Conservation (phyloP, 2,797 vertebrate genomes). For the Arrhamphus sclerolepis region DNA sequence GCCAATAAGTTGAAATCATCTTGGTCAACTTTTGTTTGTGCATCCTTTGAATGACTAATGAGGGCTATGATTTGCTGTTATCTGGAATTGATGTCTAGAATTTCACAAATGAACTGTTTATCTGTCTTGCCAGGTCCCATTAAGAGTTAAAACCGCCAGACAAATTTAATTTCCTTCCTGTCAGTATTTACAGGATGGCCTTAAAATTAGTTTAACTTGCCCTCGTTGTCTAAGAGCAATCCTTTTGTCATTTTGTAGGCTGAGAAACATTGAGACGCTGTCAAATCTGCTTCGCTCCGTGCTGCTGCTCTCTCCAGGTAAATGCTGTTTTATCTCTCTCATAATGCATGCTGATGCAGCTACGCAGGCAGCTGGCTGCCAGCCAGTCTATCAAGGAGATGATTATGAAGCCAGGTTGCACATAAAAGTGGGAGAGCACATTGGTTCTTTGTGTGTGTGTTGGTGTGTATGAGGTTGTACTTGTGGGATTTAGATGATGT, state of each 20-base stretch:
- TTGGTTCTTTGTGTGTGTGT: slow-evolving; percentile 13
- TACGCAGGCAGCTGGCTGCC: slow-evolving; percentile 65
- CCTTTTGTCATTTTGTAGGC: slow-evolving; percentile 73
- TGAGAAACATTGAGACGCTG: slow-evolving; percentile 91
- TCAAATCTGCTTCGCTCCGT: slow-evolving; percentile 90
- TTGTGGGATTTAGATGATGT: slow-evolving; percentile 29
- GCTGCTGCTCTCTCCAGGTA: slow-evolving; percentile 85
- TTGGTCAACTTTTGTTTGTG: slow-evolving; percentile 1
- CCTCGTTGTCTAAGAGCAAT: slow-evolving; percentile 48
- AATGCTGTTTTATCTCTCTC: slow-evolving; percentile 65
- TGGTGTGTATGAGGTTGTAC: slow-evolving; percentile 12
- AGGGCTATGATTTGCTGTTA: slow-evolving; percentile 14
- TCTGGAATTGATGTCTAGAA: slow-evolving; percentile 21
- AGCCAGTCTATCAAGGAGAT: slow-evolving; percentile 61
- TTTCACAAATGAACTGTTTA: slow-evolving; percentile 48
- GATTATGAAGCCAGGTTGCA: slow-evolving; percentile 63
- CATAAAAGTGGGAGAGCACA: slow-evolving; percentile 62
- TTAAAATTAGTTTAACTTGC: slow-evolving; percentile 42
- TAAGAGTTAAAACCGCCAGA: slow-evolving; percentile 60
- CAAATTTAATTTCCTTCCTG: slow-evolving; percentile 57
- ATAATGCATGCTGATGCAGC: slow-evolving; percentile 66
- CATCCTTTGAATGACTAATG: slow-evolving; percentile 21
- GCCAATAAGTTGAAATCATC: slow-evolving; percentile 1
- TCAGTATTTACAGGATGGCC: slow-evolving; percentile 43
- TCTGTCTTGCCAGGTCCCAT: slow-evolving; percentile 33